These are phyloP conservation scores for Venturia canescens DNA, from an alignment of 1,140 invertebrate species.

Conservation along the genomic window DNA sequence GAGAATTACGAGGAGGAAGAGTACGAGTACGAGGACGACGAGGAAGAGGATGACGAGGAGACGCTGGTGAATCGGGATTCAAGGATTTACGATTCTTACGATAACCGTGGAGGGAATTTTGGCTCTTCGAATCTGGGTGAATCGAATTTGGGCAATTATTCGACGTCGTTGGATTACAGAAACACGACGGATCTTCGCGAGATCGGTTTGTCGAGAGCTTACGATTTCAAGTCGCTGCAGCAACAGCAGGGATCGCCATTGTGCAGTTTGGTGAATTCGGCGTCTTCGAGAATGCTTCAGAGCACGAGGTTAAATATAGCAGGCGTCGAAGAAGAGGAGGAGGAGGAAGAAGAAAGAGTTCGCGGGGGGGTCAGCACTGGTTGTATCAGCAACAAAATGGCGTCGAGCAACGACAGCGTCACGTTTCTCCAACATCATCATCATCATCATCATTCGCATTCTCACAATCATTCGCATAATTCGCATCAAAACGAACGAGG, in stretches of 20 bases:
- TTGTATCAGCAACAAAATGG: slow-evolving; percentile 51
- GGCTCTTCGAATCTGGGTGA: slow-evolving; percentile 61
- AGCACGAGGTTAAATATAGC: slow-evolving; percentile 72
- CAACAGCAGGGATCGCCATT: slow-evolving; percentile 60
- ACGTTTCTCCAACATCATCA: slow-evolving; percentile 43
- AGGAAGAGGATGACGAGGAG: slow-evolving; percentile 63
- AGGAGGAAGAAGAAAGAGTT: neutral
- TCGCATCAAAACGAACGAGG: slow-evolving; percentile 64
- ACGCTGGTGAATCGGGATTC: slow-evolving; percentile 41
- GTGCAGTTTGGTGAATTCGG: slow-evolving; percentile 52
- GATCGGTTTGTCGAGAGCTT: slow-evolving; percentile 72
- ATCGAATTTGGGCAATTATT: slow-evolving; percentile 58
- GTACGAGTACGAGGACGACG: slow-evolving; percentile 63
- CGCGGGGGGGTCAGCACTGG: neutral
- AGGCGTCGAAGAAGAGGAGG: slow-evolving; percentile 54
- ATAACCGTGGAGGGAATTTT: slow-evolving; percentile 61
- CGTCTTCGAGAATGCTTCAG: slow-evolving; percentile 62
- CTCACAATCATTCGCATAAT: slow-evolving; percentile 45
- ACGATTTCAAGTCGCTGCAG: slow-evolving; percentile 69
- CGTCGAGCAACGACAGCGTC: slow-evolving; percentile 43
- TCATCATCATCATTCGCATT: slow-evolving; percentile 48
- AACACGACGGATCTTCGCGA: slow-evolving; percentile 74
- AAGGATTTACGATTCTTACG: slow-evolving; percentile 51
- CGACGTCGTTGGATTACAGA: slow-evolving; percentile 70
- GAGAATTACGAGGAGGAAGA: slow-evolving; percentile 61